Evolutionary conservation across 2,888 invertebrate genomes (phyloP), one percentile per base, ranked within the genome.

Genomic region (Catotricha subobsoleta): DNA sequence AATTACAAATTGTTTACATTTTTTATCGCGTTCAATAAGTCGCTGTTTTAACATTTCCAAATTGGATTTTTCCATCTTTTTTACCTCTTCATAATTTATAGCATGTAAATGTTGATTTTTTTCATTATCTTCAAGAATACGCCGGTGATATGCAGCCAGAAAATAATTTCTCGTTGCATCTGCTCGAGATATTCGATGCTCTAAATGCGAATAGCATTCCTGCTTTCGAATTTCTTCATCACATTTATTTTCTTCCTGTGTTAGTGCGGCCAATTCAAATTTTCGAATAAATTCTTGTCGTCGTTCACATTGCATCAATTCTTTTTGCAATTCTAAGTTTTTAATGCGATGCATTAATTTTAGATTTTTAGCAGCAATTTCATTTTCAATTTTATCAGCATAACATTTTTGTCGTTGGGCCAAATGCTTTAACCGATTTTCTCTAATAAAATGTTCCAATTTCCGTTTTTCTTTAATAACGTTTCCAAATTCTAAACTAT

Each of bases 51-150:
- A 47, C 40, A 58, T 54, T 27, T 55, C 52, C 1, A 52, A 52
- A 38, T 57, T 55, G 2, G 53, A 39, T 1, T 51, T 52, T 43
- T 62, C 59, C 38, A 48, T 47, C 12, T 53, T 50, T 31, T 58
- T 52, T 0, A 55, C 47, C 38, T 59, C 60, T 1, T 56, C 55
- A 50, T 57, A 60, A 40, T 62, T 60, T 35, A 59, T 58, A 39
- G 57, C 59, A 31, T 62, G 62, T 37, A 59, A 51, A 38, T 56
- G 46, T 43, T 59, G 57, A 44, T 60, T 57, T 40, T 60, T 47
- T 19, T 58, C 53, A 45, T 62, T 62, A 41, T 59, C 58, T 27
- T 56, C 55, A 30, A 58, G 57, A 42, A 62, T 39, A 1, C 62
- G 56, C 42, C 52, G 51, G 9, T 57, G 41, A 42, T 61, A 59